Conservation (phyloP, 2,888 invertebrate species). For the Clunio marinus region DNA sequence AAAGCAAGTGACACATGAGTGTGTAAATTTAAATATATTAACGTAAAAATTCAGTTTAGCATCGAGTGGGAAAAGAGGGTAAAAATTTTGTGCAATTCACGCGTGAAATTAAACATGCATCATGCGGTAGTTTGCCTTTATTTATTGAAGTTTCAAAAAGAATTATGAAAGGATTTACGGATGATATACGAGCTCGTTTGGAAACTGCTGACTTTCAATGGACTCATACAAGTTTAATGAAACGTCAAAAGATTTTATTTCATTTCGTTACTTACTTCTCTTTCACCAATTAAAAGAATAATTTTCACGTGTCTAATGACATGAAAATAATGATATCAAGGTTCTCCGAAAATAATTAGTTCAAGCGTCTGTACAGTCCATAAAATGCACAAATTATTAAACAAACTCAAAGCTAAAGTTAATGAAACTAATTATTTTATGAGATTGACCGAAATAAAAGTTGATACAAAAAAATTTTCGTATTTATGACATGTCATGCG, state of each 20-base stretch:
- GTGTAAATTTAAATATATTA: slow-evolving; percentile 17
- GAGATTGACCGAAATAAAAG: not conserved
- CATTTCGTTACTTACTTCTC: not conserved
- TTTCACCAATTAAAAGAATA: not conserved
- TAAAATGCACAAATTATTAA: not conserved
- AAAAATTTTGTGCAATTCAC: slow-evolving; percentile 31
- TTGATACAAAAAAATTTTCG: not conserved
- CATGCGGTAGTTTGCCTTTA: slow-evolving; percentile 7
- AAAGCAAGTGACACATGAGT: slow-evolving; percentile 16
- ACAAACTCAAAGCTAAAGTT: not conserved
- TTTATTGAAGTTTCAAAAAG: not conserved
- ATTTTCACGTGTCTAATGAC: slow-evolving; percentile 21
- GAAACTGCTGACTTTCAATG: not conserved
- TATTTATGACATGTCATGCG: not conserved
- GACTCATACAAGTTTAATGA: not conserved
- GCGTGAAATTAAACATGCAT: slow-evolving; percentile 37
- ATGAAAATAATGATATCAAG: slow-evolving; percentile 31
- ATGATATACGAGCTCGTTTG: not conserved
- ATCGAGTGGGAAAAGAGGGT: not conserved
- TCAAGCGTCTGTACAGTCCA: slow-evolving; percentile 25
- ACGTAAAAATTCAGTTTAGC: not conserved
- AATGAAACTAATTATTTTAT: slow-evolving; percentile 24
- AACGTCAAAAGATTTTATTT: not conserved
- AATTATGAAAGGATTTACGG: not conserved
- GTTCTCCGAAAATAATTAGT: slow-evolving; percentile 37